These are phyloP conservation scores for Denticeps clupeoides DNA, from an alignment of 2,797 vertebrate species.

Conservation along the genomic window DNA sequence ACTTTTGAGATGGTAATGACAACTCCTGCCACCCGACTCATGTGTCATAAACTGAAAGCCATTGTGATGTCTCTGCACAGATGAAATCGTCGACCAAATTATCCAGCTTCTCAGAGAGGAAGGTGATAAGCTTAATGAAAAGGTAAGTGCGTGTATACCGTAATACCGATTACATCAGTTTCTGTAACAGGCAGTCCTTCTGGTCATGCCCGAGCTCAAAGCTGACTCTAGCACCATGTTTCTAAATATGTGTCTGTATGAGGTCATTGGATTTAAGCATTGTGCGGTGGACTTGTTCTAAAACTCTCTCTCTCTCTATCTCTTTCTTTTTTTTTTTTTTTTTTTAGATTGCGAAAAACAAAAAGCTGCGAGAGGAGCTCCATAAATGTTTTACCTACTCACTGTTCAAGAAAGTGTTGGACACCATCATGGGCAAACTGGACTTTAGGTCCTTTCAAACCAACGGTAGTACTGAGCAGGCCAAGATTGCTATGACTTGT, in stretches of 20 bases:
- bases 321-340: neutral
- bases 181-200: no score
- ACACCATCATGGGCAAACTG: slow-evolving; percentile 40
- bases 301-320: neutral
- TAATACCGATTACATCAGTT: no score
- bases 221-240: no score
- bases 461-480: slow-evolving; percentile 18
- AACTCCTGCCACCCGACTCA: no score
- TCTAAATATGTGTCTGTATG: no score
- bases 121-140: slow-evolving; percentile 56
- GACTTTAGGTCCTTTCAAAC: slow-evolving; percentile 23
- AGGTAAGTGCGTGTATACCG: slow-evolving; percentile 42
- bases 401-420: slow-evolving; percentile 48
- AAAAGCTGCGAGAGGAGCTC: slow-evolving; percentile 21
- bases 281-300: no score
- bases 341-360: slow-evolving; percentile 47
- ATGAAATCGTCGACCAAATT: slow-evolving; percentile 45
- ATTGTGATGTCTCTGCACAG: slow-evolving; percentile 17
- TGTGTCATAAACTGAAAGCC: no score
- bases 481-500: slow-evolving; percentile 61
- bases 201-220: no score
- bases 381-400: slow-evolving; percentile 41
- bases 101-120: slow-evolving; percentile 57
- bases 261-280: no score
- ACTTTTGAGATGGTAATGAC: neutral